Evolutionary conservation across 35 echinoderm and acorn worm species (phyloP).

Genomic region (Strongylocentrotus purpuratus): DNA sequence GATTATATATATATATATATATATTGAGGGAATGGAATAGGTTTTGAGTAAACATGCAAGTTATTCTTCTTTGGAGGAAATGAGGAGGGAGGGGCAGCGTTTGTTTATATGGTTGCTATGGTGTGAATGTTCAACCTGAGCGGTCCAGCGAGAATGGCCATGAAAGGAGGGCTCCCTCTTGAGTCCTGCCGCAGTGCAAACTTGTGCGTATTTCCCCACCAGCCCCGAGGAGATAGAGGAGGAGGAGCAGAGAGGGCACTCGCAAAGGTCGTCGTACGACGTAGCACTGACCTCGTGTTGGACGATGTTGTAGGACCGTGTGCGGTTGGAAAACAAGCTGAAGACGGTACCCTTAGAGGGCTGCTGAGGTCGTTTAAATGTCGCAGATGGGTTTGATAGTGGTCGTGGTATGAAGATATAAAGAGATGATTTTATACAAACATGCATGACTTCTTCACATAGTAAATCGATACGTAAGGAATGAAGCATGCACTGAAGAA

Average conservation of each 20-base stretch:
- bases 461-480: not conserved
- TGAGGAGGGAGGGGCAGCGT: not conserved
- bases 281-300: conserved; percentile 35
- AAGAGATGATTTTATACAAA: not conserved
- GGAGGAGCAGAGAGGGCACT: conserved; percentile 25
- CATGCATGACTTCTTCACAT: not conserved
- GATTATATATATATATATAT: no score
- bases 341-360: not conserved
- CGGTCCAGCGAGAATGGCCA: not conserved
- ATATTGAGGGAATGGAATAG: not conserved
- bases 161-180: not conserved
- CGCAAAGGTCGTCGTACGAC: conserved; percentile 4
- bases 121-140: conserved; percentile 12
- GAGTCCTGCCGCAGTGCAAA: conserved; percentile 29
- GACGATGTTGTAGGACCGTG: not conserved
- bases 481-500: not conserved
- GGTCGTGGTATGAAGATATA: not conserved
- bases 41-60: not conserved
- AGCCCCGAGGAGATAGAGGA: conserved; percentile 32
- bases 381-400: not conserved
- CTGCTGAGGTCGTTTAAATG: not conserved
- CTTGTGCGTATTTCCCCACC: conserved; percentile 18
- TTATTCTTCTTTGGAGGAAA: not conserved
- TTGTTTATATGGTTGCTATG: conserved; percentile 18
- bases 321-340: not conserved